A percentile compares a stretch with the other conserved stretches of the same genome.
These are phyloP conservation scores for Lepus europaeus DNA, from an alignment of 2,113 vertebrate species.

Conservation along the genomic window DNA sequence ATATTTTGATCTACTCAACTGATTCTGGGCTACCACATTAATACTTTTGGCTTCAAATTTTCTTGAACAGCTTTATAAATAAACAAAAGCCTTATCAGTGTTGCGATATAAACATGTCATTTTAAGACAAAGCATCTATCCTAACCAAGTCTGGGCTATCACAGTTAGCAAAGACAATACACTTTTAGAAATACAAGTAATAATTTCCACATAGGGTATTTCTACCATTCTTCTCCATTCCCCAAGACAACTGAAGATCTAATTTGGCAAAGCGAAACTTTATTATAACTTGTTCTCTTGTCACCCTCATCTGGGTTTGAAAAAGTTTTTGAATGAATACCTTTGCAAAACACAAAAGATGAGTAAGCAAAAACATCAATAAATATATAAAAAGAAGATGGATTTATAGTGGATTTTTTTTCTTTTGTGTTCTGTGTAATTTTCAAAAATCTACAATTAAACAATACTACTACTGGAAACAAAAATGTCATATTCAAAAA, in stretches of 20 bases:
- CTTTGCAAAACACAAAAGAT: not conserved
- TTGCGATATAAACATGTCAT: not conserved
- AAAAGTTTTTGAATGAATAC: not conserved
- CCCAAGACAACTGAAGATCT: not conserved
- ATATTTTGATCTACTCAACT: not conserved
- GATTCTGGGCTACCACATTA: not conserved
- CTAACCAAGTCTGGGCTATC: not conserved
- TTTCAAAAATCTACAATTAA: not conserved
- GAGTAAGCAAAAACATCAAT: slow-evolving; percentile 31
- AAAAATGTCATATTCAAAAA: not conserved
- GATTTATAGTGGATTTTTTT: not conserved
- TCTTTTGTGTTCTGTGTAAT: not conserved
- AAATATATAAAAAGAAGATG: not conserved
- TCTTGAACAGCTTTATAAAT: not conserved
- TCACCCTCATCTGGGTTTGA: not conserved
- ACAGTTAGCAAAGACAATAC: not conserved
- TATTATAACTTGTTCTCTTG: not conserved
- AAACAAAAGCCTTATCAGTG: not conserved
- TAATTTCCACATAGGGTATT: not conserved
- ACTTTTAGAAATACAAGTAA: not conserved
- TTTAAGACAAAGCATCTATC: not conserved
- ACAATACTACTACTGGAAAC: not conserved
- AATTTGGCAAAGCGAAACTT: not conserved
- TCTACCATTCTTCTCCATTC: not conserved
- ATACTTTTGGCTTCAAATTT: not conserved